These are phyloP conservation scores for Sicus ferrugineus DNA, from an alignment of 2,888 invertebrate species.

Conservation along the genomic window DNA sequence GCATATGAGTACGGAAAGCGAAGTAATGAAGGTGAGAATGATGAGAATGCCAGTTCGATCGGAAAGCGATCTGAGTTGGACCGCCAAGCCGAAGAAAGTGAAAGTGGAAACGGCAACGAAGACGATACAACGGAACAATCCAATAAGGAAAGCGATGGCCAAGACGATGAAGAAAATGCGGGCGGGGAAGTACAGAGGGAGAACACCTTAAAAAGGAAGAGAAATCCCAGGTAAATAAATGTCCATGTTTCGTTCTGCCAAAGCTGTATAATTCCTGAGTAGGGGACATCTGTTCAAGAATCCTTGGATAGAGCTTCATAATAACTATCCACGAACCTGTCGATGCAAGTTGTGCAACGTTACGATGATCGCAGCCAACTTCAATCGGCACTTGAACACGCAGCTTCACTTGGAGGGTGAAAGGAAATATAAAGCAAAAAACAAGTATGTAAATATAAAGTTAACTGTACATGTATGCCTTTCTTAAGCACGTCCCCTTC, in stretches of 20 bases:
- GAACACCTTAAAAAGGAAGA: background rate
- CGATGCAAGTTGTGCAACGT: constrained; percentile 35
- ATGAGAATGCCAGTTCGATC: background rate
- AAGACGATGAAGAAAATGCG: too few relatives aligned
- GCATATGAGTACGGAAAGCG: constrained; percentile 27
- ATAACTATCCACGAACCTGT: constrained; percentile 13
- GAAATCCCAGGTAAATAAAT: background rate
- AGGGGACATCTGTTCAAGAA: background rate
- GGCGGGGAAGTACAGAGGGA: too few relatives aligned
- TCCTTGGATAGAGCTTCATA: constrained; percentile 9
- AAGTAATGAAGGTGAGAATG: background rate
- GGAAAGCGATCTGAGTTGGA: constrained; percentile 21
- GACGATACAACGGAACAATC: constrained; percentile 5
- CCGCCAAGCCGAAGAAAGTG: background rate
- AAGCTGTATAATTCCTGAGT: background rate
- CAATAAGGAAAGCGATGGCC: constrained; percentile 8
- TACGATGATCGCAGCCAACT: constrained; percentile 30
- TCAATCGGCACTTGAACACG: constrained; percentile 26
- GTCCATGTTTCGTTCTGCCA: background rate
- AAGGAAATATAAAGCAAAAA: constrained; percentile 7
- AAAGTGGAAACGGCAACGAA: constrained; percentile 13
- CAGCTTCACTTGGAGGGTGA: constrained; percentile 25
- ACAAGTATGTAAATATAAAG: too few relatives aligned
- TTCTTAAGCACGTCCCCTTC: too few relatives aligned
- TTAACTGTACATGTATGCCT: too few relatives aligned